These are phyloP conservation scores for Steinernema scapterisci DNA, from an alignment of 2,888 invertebrate genomes.

Conservation along the genomic window DNA sequence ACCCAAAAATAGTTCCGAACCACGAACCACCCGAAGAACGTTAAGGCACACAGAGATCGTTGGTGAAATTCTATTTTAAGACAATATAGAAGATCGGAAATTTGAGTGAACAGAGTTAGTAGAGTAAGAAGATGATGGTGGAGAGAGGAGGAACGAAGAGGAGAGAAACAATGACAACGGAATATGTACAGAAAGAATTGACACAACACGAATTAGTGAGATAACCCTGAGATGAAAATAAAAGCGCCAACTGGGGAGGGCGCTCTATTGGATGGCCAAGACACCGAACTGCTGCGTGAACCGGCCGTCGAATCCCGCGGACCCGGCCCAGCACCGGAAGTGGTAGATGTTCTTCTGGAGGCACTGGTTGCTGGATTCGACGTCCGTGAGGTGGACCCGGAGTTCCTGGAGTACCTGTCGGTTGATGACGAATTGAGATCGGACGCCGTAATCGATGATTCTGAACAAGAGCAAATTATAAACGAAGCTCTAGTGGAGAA, in stretches of 20 bases:
- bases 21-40: neutral
- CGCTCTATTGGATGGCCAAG: conserved; percentile 21
- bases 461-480: conserved; percentile 41
- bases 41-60: neutral
- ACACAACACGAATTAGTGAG: conserved; percentile 1
- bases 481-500: neutral
- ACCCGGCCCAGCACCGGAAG: conserved; percentile 65
- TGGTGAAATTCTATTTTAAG: neutral
- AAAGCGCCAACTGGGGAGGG: neutral
- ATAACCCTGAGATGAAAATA: neutral
- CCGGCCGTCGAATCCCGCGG: conserved; percentile 66
- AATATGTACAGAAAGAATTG: conserved; percentile 27
- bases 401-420: conserved; percentile 53
- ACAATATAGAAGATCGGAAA: neutral
- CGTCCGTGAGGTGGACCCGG: conserved; percentile 52
- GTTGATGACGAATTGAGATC: conserved; percentile 57
- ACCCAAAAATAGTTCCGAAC: conserved; percentile 3
- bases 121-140: no score
- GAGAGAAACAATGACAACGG: neutral
- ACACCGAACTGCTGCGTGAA: conserved; percentile 51
- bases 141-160: neutral
- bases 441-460: conserved; percentile 65
- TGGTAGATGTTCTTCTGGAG: conserved; percentile 45
- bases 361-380: conserved; percentile 34
- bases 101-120: neutral